A percentile compares a stretch with the other conserved stretches of the same genome.
These are phyloP conservation scores for Heterohyrax brucei DNA, from an alignment of 2,797 vertebrate genomes.

Conservation along the genomic window DNA sequence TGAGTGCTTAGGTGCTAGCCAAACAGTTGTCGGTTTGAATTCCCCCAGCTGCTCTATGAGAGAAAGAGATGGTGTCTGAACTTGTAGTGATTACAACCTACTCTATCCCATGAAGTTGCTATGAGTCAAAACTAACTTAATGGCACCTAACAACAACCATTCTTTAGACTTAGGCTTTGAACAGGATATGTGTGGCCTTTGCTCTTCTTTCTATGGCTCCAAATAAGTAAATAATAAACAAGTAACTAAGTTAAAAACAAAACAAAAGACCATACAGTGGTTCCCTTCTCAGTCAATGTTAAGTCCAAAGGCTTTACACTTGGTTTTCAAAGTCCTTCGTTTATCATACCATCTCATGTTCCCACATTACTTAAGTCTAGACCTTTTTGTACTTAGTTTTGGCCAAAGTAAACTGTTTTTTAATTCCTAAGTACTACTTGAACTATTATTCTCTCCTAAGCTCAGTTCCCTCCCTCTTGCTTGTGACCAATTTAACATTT, in stretches of 20 bases:
- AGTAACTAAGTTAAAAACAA: neutral
- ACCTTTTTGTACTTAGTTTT: neutral
- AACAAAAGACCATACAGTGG: neutral
- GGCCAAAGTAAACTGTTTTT: neutral
- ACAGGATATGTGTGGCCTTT: neutral
- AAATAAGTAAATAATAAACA: neutral
- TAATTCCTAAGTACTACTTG: neutral
- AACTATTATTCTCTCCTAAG: conserved; percentile 20
- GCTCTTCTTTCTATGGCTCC: neutral
- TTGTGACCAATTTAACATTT: conserved; percentile 6
- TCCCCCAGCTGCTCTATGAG: neutral
- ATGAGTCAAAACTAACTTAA: no score
- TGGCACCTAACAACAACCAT: neutral
- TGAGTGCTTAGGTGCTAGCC: no score
- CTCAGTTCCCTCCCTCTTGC: neutral
- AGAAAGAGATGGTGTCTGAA: neutral
- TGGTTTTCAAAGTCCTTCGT: neutral
- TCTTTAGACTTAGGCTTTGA: neutral
- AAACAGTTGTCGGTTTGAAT: neutral
- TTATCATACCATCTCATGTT: neutral
- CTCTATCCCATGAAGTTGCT: no score
- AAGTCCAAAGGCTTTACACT: neutral
- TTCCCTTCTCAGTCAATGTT: neutral
- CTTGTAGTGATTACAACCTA: neutral
- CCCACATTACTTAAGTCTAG: neutral